Evolutionary conservation across 2,888 invertebrate species (phyloP), one percentile per base, ranked within the genome.

Genomic region (Listrodromus nycthemerus): DNA sequence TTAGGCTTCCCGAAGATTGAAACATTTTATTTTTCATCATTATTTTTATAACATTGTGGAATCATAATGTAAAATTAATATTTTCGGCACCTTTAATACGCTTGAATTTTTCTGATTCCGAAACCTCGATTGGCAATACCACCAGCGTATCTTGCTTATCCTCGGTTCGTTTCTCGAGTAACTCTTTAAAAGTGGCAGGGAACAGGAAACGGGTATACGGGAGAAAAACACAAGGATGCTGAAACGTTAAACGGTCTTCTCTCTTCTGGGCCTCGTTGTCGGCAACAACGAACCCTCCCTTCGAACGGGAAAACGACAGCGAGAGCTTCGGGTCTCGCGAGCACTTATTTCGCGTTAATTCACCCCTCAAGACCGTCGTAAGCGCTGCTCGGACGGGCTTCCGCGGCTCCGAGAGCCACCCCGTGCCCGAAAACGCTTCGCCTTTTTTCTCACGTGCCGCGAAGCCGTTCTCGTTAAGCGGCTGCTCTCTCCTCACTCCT

Each of bases 381-480:
- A 78, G 74, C 76, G 58, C 41, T 61, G 77, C 63, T 58, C 24
- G 58, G 73, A 58, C 24, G 73, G 70, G 73, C 73, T 74, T 69
- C 73, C 67, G 63, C 63, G 65, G 74, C 74, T 27, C 65, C 52
- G 74, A 55, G 77, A 82, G 55, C 70, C 61, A 45, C 69, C 52
- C 77, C 69, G 67, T 66, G 74, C 41, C 65, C 75, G 66, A 55
- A 69, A 73, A 70, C 74, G 83, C 80, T 74, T 90, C 88, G 88
- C 89, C 90, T 90, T 91, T 91, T 86, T 88, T 77, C 82, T 92
- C 92, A 93, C 93, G 93, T 93, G 91, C 92, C 90, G 90, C 90
- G 89, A 91, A 91, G 92, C 91, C 91, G 91, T 92, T 92, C 92
- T 92, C 90, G 92, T 93, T 93, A 93, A 93, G 91, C 90, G 91